These are phyloP conservation scores for Psylliodes chrysocephalus DNA, from an alignment of 2,888 invertebrate species.

Conservation along the genomic window DNA sequence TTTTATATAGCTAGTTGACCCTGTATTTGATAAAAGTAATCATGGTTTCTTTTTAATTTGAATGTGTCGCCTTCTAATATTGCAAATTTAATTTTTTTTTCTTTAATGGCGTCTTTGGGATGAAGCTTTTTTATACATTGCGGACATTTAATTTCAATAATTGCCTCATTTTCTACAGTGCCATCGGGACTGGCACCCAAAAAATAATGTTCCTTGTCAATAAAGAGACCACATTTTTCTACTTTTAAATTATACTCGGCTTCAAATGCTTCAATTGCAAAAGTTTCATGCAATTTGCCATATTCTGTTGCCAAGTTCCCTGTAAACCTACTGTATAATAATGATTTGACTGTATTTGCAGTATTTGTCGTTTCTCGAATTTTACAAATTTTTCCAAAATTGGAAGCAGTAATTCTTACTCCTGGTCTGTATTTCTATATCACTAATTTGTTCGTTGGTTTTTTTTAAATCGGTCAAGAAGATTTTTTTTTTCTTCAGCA, in stretches of 20 bases:
- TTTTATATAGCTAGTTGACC: slow-evolving; percentile 27
- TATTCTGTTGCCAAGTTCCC: slow-evolving; percentile 21
- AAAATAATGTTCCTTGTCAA: slow-evolving; percentile 20
- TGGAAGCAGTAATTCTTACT: slow-evolving; percentile 21
- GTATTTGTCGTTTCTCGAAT: slow-evolving; percentile 8
- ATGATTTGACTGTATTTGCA: slow-evolving; percentile 13
- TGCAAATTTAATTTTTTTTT: slow-evolving; percentile 10
- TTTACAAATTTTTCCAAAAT: slow-evolving; percentile 32
- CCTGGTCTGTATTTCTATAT: slow-evolving; percentile 22
- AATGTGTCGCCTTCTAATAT: background rate
- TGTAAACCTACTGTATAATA: slow-evolving; percentile 17
- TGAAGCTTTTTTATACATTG: slow-evolving; percentile 4
- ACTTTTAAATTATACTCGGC: background rate
- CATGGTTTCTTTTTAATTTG: slow-evolving; percentile 21
- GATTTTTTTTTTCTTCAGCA: slow-evolving; percentile 5
- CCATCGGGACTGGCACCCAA: slow-evolving; percentile 38
- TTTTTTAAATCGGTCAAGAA: slow-evolving; percentile 16
- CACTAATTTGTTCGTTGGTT: slow-evolving; percentile 1
- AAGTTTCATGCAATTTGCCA: slow-evolving; percentile 22
- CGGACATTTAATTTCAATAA: slow-evolving; percentile 33
- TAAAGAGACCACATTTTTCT: slow-evolving; percentile 28
- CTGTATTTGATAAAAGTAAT: slow-evolving; percentile 36
- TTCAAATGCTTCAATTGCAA: slow-evolving; percentile 27
- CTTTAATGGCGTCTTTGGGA: too few relatives aligned
- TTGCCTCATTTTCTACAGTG: slow-evolving; percentile 29